A percentile compares a stretch with the other conserved stretches of the same genome.
phyloP scores from a whole-genome alignment of 1,140 invertebrate genomes.

The Drosophila aff. region DNA sequence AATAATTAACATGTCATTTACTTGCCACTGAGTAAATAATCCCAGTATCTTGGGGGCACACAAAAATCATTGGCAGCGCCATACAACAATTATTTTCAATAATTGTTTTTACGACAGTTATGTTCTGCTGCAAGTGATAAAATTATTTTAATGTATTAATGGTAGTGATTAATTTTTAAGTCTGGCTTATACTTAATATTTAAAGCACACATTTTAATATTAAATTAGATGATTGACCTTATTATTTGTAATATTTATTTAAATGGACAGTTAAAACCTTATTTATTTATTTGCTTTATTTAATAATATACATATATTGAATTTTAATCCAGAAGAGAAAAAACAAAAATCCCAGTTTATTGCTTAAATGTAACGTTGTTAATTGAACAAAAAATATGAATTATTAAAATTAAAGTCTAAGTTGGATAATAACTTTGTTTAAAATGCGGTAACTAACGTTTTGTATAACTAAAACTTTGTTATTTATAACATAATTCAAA shows the following conservation, averaged over 20 bases:
- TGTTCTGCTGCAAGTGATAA: neutral
- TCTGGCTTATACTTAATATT: neutral
- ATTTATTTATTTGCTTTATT: neutral
- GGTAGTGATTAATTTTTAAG: neutral
- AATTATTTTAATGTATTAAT: neutral
- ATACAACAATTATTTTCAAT: constrained; percentile 4
- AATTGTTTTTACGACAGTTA: constrained; percentile 16
- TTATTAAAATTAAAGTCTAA: neutral
- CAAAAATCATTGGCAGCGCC: neutral
- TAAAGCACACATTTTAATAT: neutral
- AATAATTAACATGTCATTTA: constrained; percentile 42
- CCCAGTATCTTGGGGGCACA: constrained; percentile 6
- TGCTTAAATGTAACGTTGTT: neutral
- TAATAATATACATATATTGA: too few species aligned
- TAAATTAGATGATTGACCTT: neutral
- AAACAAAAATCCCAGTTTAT: too few species aligned
- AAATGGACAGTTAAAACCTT: too few species aligned
- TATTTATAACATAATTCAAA: neutral
- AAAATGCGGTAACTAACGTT: neutral
- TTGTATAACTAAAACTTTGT: neutral
- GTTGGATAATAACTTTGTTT: neutral
- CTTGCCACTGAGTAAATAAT: constrained; percentile 22
- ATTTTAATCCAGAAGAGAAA: too few species aligned
- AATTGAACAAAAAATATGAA: neutral
- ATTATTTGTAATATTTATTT: too few species aligned